These are phyloP conservation scores for Chloroceryle amazona DNA, from an alignment of 2,797 vertebrate species.

Conservation along the genomic window DNA sequence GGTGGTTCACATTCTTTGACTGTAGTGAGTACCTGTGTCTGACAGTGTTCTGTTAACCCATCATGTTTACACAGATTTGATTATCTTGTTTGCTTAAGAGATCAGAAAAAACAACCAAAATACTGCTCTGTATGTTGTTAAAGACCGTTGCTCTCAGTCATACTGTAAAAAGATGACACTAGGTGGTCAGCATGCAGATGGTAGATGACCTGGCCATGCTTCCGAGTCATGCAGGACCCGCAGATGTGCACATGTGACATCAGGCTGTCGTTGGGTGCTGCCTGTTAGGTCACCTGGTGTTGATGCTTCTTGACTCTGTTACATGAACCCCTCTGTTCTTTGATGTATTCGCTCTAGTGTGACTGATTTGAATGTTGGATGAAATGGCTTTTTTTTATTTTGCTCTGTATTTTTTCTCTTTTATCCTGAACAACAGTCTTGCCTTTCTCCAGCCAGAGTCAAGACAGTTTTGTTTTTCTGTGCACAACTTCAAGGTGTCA, in stretches of 20 bases:
- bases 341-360: rapidly evolving
- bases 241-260: rapidly evolving
- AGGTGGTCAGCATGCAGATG: rapidly evolving
- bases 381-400: background rate
- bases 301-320: background rate
- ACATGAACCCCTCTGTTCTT: rapidly evolving
- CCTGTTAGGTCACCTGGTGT: rapidly evolving
- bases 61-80: background rate
- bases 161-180: background rate
- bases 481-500: background rate
- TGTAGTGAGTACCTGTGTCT: background rate
- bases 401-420: background rate
- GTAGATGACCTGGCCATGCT: rapidly evolving
- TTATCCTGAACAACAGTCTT: too few species aligned
- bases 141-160: background rate
- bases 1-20: background rate
- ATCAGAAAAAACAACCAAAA: background rate
- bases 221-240: rapidly evolving
- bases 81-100: background rate
- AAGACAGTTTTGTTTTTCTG: background rate
- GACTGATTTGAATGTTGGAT: too few species aligned
- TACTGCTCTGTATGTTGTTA: background rate
- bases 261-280: rapidly evolving
- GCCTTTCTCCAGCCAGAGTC: background rate
- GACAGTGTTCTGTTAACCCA: background rate